Evolutionary conservation across 2,113 vertebrate genomes (phyloP).

Genomic region (Podocnemis expansa): DNA sequence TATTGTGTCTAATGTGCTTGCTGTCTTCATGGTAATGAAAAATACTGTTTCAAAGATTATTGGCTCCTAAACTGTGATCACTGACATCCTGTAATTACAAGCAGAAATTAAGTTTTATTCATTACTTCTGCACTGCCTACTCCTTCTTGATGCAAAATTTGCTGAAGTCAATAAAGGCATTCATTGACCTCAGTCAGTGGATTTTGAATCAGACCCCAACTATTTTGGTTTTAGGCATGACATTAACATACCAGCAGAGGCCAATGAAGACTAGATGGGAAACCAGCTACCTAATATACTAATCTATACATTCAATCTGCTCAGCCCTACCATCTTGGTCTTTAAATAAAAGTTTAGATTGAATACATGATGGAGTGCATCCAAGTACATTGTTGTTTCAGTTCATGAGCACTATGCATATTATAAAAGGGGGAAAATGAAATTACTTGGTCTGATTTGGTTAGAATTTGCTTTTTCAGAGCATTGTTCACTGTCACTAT

Average conservation of each 20-base stretch:
- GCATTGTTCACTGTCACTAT: neutral
- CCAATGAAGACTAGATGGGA: neutral
- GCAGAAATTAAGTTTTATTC: neutral
- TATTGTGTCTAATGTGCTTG: neutral
- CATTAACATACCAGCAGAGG: neutral
- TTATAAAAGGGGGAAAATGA: slow-evolving; percentile 30
- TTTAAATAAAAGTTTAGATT: neutral
- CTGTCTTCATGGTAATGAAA: neutral
- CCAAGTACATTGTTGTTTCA: neutral
- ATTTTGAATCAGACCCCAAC: neutral
- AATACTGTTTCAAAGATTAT: neutral
- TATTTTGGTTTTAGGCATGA: neutral
- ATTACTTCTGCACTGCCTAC: neutral
- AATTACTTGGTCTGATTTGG: neutral
- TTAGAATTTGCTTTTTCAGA: slow-evolving; percentile 12
- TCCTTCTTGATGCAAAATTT: neutral
- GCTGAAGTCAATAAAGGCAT: neutral
- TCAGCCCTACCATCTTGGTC: neutral
- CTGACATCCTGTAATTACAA: neutral
- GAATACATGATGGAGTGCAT: neutral
- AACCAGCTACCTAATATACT: neutral
- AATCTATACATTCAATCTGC: neutral
- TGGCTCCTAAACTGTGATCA: neutral
- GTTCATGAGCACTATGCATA: neutral
- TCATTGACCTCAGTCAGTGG: neutral